A percentile compares a stretch with the other conserved stretches of the same genome.
Evolutionary conservation across 2,113 vertebrate genomes (phyloP).

Genomic region (Alligator mississippiensis): DNA sequence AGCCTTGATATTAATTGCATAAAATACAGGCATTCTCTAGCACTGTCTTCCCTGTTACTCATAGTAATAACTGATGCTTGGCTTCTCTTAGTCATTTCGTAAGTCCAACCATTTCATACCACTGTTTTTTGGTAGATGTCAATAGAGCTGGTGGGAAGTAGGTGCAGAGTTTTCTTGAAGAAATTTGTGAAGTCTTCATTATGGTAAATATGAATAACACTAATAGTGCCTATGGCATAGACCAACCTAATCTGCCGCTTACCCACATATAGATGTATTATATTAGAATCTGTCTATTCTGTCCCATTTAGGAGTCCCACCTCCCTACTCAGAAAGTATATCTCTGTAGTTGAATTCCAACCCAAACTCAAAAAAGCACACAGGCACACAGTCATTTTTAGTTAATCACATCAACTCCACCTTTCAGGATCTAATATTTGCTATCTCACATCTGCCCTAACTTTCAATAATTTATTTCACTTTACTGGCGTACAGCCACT

Average conservation of each 20-base stretch:
- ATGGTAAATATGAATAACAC: neutral
- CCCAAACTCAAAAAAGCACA: neutral
- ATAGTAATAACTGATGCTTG: neutral
- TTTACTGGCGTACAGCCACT: neutral
- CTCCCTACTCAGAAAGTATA: neutral
- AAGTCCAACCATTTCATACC: neutral
- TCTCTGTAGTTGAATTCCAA: neutral
- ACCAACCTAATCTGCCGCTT: neutral
- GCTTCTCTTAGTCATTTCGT: neutral
- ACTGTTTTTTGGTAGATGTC: neutral
- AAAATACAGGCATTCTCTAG: neutral
- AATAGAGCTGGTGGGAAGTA: neutral
- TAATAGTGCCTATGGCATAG: neutral
- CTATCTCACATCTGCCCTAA: neutral
- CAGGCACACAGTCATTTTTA: too few species aligned
- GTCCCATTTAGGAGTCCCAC: neutral
- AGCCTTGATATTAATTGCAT: neutral
- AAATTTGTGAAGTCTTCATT: neutral
- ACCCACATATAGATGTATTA: neutral
- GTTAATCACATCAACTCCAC: too few species aligned
- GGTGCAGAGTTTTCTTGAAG: neutral
- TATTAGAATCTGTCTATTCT: neutral
- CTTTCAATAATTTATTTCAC: neutral
- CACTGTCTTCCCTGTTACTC: neutral
- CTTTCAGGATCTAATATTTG: neutral